Evolutionary conservation across 2,113 vertebrate species (phyloP).

Genomic region (Solea senegalensis): DNA sequence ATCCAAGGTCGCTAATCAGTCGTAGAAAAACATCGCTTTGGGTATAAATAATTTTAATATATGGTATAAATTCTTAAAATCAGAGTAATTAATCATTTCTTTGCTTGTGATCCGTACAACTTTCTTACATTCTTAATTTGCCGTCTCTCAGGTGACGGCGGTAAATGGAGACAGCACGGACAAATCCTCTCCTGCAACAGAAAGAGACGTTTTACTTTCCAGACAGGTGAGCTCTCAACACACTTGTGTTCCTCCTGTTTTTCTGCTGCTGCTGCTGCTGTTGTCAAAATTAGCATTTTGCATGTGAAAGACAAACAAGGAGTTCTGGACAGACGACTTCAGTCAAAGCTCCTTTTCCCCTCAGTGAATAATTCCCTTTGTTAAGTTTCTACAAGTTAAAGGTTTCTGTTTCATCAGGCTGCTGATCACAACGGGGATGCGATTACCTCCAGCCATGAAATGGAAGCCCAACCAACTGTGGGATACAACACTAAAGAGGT

Average conservation of each 20-base stretch:
- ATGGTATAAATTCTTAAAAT: too few relatives aligned
- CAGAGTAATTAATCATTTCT: too few relatives aligned
- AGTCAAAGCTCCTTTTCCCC: too few relatives aligned
- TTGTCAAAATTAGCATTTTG: too few relatives aligned
- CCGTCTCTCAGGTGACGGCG: neutral
- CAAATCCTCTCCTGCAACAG: neutral
- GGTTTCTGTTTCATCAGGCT: constrained; percentile 21
- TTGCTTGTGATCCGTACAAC: too few relatives aligned
- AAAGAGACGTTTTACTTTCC: neutral
- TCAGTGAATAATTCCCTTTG: too few relatives aligned
- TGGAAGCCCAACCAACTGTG: neutral
- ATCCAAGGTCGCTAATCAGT: too few relatives aligned
- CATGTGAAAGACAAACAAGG: too few relatives aligned
- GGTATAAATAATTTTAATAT: too few relatives aligned
- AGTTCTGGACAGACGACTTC: too few relatives aligned
- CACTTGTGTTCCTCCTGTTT: neutral
- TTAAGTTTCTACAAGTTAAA: neutral
- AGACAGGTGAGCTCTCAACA: neutral
- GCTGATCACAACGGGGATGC: neutral
- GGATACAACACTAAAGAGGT: neutral
- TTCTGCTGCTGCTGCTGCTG: neutral
- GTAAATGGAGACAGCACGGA: neutral
- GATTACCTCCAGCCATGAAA: accelerated
- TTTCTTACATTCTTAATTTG: neutral
- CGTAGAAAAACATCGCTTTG: too few relatives aligned